Evolutionary conservation across 2,888 invertebrate species (phyloP), one percentile per base, ranked within the genome.

Genomic region (Chrysomela aeneicollis): DNA sequence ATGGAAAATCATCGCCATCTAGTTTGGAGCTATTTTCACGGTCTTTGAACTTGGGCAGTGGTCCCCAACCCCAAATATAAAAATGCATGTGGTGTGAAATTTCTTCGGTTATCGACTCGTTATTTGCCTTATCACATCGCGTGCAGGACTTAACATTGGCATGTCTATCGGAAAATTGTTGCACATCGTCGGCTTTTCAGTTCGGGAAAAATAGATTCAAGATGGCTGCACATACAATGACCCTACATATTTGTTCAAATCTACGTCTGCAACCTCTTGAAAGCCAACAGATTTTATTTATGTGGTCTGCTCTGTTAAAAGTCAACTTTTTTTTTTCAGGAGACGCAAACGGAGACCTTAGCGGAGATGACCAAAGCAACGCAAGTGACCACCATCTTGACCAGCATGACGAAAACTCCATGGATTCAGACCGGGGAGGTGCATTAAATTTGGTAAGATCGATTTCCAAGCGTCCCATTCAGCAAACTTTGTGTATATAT

Each of bases 381-480:
- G 83, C 83, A 69, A 88, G 88, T 78, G 87, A 87, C 69, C 84
- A 83, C 66, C 87, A 86, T 77, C 59, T 64, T n/a, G 85, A 83
- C 57, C 86, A 86, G 67, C 81, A 86, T 69, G 87, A 87, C 72
- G 87, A 86, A 68, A 88, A 88, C 78, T 89, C 88, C 63, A 84
- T 88, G 84, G 88, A 89, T 75, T 88, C 88, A 35, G 88, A 88
- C 68, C 83, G 87, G 75, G 83, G 79, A 59, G 83, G 84, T 50
- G 89, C 89, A 30, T 86, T 89, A 59, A 89, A 89, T 78, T 81
- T 89, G 85, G 89, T 89, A 78, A 86, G 85, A 82, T 55, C 17
- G 17, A 1, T 52, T 46, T 58, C 35, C 12, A n/a, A n/a, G n/a
- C n/a, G n/a, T n/a, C n/a, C n/a, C n/a, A n/a, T n/a, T n/a, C n/a